Base-by-base conservation (phyloP, 2,888 invertebrate genomes). In the Agrochola circellaris region DNA sequence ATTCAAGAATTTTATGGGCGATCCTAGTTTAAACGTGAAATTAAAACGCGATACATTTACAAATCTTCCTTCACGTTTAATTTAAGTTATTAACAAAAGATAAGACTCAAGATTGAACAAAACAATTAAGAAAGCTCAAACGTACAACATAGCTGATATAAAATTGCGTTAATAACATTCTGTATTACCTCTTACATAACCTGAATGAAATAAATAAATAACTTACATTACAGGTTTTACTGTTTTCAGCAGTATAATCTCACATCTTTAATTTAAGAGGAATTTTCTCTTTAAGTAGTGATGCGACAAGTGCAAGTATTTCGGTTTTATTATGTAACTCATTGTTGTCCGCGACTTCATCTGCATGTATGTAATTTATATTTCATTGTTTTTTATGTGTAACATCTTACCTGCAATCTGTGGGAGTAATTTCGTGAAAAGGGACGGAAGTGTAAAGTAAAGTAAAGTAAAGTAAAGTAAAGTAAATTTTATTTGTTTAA, bases 201-300 rank as follows among this genome's bases (percentile, higher is more conserved):
- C 13, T 42, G 4, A 81, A 79, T 82, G 38, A 78, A 81, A 79
- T 87, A 77, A 81, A 79, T 87, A 77, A 82, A 83, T 83, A 67
- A 71, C 79, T 73, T 80, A 83, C 23, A 88, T 83, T 78, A 72
- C 54, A 48, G 48, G 69, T 78, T 88, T 84, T 85, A 87, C 68
- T 61, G 68, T 61, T 65, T 38, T 66, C 34, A 62, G 51, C 20
- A 65, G 77, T n/a, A 30, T n/a, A 58, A 54, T 78, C 72, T 82
- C 73, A 71, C 73, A 80, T 81, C 81, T 87, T 88, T 87, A 88
- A 87, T 88, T 85, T 85, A 69, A 73, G n/a, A 77, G 78, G 81
- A 81, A 85, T 85, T 68, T 79, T 38, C 64, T 38, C 13, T 42
- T 30, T 7, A 42, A 71, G 38, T 83, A 87, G 87, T 79, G 87